Percentiles rank a stretch among this genome's conserved stretches.
phyloP scores from a whole-genome alignment of 2,113 vertebrate species.

The Lucifuga dentata region DNA sequence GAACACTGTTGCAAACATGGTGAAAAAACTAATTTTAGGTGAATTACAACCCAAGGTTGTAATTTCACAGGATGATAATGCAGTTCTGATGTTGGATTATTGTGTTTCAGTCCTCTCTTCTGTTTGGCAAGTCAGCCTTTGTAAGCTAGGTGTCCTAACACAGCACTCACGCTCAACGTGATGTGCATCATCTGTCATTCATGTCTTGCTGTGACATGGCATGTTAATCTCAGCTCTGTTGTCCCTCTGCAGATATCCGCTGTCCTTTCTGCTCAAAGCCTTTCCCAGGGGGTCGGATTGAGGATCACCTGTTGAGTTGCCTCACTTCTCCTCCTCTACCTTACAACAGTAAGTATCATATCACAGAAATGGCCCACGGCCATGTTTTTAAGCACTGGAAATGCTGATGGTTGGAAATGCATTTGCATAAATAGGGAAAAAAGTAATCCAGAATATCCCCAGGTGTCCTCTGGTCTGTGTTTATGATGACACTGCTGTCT shows the following conservation, averaged over 20 bases:
- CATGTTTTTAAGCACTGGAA: slow-evolving; percentile 13
- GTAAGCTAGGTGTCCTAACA: slow-evolving; percentile 43
- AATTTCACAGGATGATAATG: neutral
- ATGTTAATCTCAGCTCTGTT: slow-evolving; percentile 44
- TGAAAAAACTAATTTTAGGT: slow-evolving; percentile 18
- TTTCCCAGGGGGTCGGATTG: slow-evolving; percentile 83
- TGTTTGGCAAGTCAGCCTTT: neutral
- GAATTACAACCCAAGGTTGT: neutral
- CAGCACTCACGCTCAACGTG: neutral
- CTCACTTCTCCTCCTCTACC: slow-evolving; percentile 84
- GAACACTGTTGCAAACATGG: slow-evolving; percentile 11
- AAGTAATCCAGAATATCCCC: neutral
- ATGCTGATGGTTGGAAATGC: slow-evolving; percentile 16
- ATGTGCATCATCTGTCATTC: slow-evolving; percentile 40
- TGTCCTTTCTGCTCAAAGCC: slow-evolving; percentile 86
- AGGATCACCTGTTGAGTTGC: slow-evolving; percentile 86
- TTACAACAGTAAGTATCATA: slow-evolving; percentile 82
- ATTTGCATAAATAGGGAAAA: neutral
- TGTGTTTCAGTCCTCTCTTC: slow-evolving; percentile 15
- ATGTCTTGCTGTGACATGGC: neutral
- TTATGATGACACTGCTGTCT: neutral
- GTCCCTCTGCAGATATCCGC: slow-evolving; percentile 77
- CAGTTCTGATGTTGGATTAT: neutral
- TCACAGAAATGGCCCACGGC: neutral
- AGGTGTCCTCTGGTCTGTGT: neutral